A percentile compares a stretch with the other conserved stretches of the same genome.
Conservation (phyloP, 2,888 invertebrate species). For the Stenotaenia linearis region DNA sequence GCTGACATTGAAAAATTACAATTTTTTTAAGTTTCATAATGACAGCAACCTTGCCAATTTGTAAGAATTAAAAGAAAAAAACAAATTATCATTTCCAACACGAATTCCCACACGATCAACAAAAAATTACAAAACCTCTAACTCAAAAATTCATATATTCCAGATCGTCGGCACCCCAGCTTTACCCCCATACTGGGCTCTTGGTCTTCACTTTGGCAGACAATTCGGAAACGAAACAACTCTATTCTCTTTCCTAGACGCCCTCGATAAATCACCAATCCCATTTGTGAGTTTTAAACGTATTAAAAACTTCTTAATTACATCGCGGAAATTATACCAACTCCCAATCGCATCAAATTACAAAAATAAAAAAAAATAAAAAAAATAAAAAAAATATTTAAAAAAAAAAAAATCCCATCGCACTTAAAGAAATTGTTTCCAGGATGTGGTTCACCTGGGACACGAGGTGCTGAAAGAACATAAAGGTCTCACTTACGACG, state of each 20-base stretch:
- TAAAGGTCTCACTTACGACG: conserved; percentile 1
- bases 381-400: too few species aligned
- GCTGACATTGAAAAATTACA: too few species aligned
- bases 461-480: not conserved
- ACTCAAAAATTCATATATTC: too few species aligned
- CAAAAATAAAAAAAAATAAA: too few species aligned
- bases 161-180: conserved; percentile 65
- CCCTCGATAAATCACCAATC: conserved; percentile 45
- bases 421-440: conserved; percentile 1
- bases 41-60: too few species aligned
- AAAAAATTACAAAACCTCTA: too few species aligned
- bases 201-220: conserved; percentile 82
- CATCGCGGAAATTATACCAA: too few species aligned
- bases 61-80: too few species aligned
- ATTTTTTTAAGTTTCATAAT: too few species aligned
- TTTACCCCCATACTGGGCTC: conserved; percentile 80
- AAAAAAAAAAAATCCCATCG: not conserved
- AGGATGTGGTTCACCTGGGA: conserved; percentile 30
- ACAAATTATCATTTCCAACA: too few species aligned
- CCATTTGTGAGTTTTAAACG: conserved; percentile 43
- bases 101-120: too few species aligned
- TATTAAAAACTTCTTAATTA: not conserved
- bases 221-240: conserved; percentile 43
- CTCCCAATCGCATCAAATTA: too few species aligned
- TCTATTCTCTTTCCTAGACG: conserved; percentile 41